phyloP scores from a whole-genome alignment of 2,113 vertebrate genomes.

The Phyllostomus hastatus region DNA sequence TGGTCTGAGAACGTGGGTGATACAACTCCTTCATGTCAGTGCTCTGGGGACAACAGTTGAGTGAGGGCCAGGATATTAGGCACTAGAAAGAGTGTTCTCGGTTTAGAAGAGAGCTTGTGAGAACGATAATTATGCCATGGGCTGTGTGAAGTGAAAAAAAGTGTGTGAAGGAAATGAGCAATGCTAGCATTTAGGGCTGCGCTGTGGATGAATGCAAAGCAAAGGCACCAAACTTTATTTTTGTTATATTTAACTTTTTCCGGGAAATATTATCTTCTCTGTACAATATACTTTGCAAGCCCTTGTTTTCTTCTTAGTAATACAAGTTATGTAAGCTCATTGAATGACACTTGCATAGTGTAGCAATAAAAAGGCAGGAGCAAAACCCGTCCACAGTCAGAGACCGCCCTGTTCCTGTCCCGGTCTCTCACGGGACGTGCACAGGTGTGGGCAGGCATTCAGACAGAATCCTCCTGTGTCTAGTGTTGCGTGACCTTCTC shows the following conservation, averaged over 20 bases:
- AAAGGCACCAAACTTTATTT: background rate
- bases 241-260: background rate
- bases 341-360: background rate
- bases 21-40: background rate
- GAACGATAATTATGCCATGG: background rate
- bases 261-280: background rate
- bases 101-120: background rate
- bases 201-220: background rate
- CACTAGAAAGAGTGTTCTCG: background rate
- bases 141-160: background rate
- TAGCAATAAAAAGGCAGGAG: background rate
- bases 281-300: background rate
- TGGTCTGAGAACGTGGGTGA: background rate
- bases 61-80: background rate
- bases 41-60: background rate
- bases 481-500: background rate
- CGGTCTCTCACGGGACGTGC: background rate
- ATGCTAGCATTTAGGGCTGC: background rate
- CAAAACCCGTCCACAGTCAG: background rate
- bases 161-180: background rate
- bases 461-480: background rate
- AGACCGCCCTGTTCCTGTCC: background rate
- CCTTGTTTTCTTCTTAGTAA: background rate
- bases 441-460: background rate
- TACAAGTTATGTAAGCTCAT: background rate